Conservation (phyloP, 37 sponge, comb jelly and placozoan genomes). For the Aplysina aerophoba region DNA sequence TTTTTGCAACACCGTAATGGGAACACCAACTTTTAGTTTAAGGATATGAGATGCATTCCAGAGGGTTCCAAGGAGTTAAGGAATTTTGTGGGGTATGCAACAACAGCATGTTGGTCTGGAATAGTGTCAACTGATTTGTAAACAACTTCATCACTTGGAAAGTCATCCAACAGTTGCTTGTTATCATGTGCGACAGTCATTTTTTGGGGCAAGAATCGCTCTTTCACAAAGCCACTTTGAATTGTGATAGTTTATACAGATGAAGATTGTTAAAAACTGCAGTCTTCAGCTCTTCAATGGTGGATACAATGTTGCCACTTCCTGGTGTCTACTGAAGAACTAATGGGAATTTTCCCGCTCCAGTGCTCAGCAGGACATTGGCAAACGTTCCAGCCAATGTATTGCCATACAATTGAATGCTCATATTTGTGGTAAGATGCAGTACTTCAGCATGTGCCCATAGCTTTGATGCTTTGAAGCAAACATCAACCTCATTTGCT, state of each 20-base stretch:
- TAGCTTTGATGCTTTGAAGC: constrained; percentile 22
- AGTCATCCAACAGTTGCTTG: not conserved
- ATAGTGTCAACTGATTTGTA: constrained; percentile 41
- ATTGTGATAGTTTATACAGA: not conserved
- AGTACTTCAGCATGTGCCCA: not conserved
- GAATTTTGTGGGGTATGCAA: constrained; percentile 27
- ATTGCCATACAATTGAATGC: constrained; percentile 8
- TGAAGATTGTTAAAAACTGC: not conserved
- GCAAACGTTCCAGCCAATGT: constrained; percentile 24
- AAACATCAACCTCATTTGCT: constrained; percentile 10
- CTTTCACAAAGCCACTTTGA: constrained; percentile 31
- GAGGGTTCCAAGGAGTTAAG: constrained; percentile 34
- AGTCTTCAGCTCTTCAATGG: not conserved
- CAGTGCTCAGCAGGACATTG: not conserved
- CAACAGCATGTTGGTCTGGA: constrained; percentile 7
- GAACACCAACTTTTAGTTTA: constrained; percentile 12
- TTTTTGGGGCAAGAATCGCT: constrained; percentile 38
- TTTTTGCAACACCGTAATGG: constrained; percentile 37
- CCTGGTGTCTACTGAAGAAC: not conserved
- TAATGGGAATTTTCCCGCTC: constrained; percentile 17
- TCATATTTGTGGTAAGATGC: constrained; percentile 34
- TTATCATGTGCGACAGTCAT: constrained; percentile 29
- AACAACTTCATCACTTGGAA: not conserved
- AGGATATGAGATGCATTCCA: constrained; percentile 27
- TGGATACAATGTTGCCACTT: not conserved